These are phyloP conservation scores for Oryzias curvinotus DNA, from an alignment of 2,113 vertebrate species.

Conservation along the genomic window DNA sequence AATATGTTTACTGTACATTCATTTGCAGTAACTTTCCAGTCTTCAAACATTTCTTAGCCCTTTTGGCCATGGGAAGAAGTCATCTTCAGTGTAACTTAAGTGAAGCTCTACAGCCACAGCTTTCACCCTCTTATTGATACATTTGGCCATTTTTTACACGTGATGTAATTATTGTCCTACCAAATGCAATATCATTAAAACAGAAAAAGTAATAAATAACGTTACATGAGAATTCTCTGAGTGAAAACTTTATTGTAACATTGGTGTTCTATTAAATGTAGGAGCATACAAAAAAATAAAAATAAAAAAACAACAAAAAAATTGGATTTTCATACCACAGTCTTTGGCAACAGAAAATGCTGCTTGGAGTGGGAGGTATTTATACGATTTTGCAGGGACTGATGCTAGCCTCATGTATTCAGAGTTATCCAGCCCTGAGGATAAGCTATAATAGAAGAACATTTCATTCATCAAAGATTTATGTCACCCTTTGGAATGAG, in stretches of 20 bases:
- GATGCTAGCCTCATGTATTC: slow-evolving; percentile 34
- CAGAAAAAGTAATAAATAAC: background rate
- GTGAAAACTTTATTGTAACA: slow-evolving; percentile 21
- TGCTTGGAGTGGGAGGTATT: slow-evolving; percentile 32
- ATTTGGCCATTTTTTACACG: slow-evolving; percentile 18
- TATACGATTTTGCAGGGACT: slow-evolving; percentile 28
- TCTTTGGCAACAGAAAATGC: slow-evolving; percentile 15
- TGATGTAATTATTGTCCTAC: too few species aligned
- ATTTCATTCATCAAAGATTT: slow-evolving; percentile 25
- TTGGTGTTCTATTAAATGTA: slow-evolving; percentile 16
- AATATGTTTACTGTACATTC: slow-evolving; percentile 15
- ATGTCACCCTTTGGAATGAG: slow-evolving; percentile 9
- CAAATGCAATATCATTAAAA: too few species aligned
- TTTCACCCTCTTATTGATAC: too few species aligned
- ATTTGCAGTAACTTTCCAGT: slow-evolving; percentile 4
- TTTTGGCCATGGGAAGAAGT: background rate
- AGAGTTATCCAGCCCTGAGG: slow-evolving; percentile 36
- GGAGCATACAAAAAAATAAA: slow-evolving; percentile 11
- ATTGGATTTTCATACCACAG: slow-evolving; percentile 21
- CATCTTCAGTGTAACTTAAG: too few species aligned
- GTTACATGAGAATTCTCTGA: slow-evolving; percentile 18
- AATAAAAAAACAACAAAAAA: slow-evolving; percentile 6
- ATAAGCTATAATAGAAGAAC: slow-evolving; percentile 26
- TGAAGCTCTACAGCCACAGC: too few species aligned
- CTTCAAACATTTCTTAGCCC: background rate